Conservation (phyloP, 2,888 invertebrate species). For the Chironomus tentans region DNA sequence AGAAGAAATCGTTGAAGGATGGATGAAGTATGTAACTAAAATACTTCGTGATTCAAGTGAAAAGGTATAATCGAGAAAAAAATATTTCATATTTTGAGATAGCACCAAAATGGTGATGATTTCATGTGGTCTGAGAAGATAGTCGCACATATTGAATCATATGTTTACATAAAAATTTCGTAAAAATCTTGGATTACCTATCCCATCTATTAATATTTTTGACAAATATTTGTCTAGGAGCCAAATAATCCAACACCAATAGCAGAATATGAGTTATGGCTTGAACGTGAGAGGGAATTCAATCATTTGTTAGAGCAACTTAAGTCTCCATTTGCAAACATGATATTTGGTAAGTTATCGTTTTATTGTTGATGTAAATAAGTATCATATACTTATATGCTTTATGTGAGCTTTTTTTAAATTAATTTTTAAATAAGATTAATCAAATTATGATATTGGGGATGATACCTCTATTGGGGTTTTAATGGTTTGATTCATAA, state of each 20-base stretch:
- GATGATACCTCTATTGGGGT: too few species aligned
- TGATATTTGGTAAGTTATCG: conserved; percentile 32
- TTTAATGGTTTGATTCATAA: too few species aligned
- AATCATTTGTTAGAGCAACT: conserved; percentile 74
- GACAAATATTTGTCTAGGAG: conserved; percentile 37
- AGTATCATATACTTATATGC: too few species aligned
- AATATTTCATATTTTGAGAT: too few species aligned
- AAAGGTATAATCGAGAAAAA: conserved; percentile 31
- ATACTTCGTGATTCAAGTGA: conserved; percentile 37
- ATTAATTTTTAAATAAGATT: too few species aligned
- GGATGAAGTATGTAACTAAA: conserved; percentile 45
- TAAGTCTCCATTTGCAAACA: conserved; percentile 51
- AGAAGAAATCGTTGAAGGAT: conserved; percentile 45
- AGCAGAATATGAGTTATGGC: conserved; percentile 80
- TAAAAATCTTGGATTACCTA: not conserved
- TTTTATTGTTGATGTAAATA: conserved; percentile 38
- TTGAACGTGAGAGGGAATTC: conserved; percentile 66
- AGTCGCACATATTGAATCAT: too few species aligned
- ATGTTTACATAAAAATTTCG: too few species aligned
- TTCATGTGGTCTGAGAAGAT: too few species aligned
- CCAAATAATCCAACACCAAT: conserved; percentile 68
- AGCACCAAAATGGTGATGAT: too few species aligned
- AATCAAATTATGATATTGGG: too few species aligned
- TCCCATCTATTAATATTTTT: not conserved
- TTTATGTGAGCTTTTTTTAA: too few species aligned